Percentiles rank a stretch among this genome's conserved stretches.
Evolutionary conservation across 1,140 invertebrate genomes (phyloP).

Genomic region (Chrysopa pallens): DNA sequence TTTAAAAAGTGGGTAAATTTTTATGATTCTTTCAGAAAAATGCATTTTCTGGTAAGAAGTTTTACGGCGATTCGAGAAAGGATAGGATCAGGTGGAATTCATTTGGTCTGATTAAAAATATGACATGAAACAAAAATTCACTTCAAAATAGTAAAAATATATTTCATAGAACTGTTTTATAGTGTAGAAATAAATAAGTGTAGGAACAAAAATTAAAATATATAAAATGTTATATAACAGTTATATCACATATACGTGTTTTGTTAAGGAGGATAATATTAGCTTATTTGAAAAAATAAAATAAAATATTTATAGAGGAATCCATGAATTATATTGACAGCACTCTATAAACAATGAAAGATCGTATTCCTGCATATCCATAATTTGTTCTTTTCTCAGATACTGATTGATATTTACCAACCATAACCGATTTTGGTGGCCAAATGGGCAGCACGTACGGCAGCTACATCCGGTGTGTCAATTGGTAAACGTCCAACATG

Average conservation of each 20-base stretch:
- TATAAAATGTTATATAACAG: too few relatives aligned
- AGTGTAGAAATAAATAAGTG: neutral
- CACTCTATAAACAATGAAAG: neutral
- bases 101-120: too few relatives aligned
- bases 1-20: too few relatives aligned
- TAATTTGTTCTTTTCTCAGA: too few relatives aligned
- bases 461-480: conserved; percentile 26
- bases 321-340: neutral
- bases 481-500: conserved; percentile 20
- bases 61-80: too few relatives aligned
- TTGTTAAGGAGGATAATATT: neutral
- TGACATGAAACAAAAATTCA: too few relatives aligned
- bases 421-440: conserved; percentile 6
- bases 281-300: neutral
- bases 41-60: too few relatives aligned
- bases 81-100: too few relatives aligned
- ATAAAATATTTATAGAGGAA: neutral
- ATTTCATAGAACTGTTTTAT: neutral
- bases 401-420: too few relatives aligned
- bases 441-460: conserved; percentile 24
- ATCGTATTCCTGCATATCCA: too few relatives aligned
- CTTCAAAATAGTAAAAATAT: conserved; percentile 17
- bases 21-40: too few relatives aligned
- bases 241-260: too few relatives aligned
- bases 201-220: neutral